These are phyloP conservation scores for Chloromyia formosa DNA, from an alignment of 2,888 invertebrate species.

Conservation along the genomic window DNA sequence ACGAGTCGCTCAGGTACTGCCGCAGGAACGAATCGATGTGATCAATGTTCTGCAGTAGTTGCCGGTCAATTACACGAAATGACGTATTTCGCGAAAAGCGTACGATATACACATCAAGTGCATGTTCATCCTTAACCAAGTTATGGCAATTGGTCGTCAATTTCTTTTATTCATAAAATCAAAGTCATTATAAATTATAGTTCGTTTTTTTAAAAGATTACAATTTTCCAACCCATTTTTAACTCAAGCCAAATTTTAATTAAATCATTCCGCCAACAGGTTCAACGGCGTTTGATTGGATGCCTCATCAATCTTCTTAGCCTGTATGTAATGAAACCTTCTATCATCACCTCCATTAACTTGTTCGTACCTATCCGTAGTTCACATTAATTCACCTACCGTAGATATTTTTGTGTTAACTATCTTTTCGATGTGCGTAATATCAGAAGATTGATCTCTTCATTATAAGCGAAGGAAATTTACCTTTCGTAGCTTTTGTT, in stretches of 20 bases:
- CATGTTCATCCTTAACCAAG: too few relatives aligned
- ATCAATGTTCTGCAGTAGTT: too few relatives aligned
- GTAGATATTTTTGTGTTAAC: slow-evolving; percentile 11
- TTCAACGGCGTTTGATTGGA: slow-evolving; percentile 4
- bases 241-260: neutral
- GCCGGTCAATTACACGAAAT: too few relatives aligned
- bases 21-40: too few relatives aligned
- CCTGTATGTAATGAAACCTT: slow-evolving; percentile 9
- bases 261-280: neutral
- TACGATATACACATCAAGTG: too few relatives aligned
- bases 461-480: slow-evolving; percentile 17
- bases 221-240: neutral
- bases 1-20: too few relatives aligned
- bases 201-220: too few relatives aligned
- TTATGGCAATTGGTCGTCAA: too few relatives aligned
- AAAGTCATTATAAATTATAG: too few relatives aligned
- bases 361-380: neutral
- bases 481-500: neutral
- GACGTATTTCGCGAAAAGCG: too few relatives aligned
- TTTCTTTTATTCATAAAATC: too few relatives aligned
- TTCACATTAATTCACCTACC: neutral
- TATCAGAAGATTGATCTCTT: slow-evolving; percentile 34
- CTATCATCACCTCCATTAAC: slow-evolving; percentile 34
- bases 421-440: slow-evolving; percentile 12
- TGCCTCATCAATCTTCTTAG: neutral